A percentile compares a stretch with the other conserved stretches of the same genome.
These are phyloP conservation scores for Agrypnus murinus DNA, from an alignment of 2,888 invertebrate species.

Conservation along the genomic window DNA sequence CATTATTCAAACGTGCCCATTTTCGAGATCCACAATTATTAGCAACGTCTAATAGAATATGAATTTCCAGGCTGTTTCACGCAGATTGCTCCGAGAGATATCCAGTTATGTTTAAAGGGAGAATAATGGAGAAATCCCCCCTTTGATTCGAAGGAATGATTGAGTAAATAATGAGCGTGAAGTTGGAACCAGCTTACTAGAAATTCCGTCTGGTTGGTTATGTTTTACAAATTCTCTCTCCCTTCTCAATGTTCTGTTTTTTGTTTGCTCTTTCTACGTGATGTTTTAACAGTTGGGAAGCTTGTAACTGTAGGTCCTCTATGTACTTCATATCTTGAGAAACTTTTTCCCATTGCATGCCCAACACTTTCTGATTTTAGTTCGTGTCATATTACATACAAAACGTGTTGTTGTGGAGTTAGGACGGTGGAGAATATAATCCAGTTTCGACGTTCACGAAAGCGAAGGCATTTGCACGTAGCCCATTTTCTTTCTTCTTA, in stretches of 20 bases:
- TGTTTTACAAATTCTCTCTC: not conserved
- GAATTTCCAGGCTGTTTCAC: constrained; percentile 20
- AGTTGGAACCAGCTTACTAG: not conserved
- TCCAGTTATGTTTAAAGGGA: constrained; percentile 8
- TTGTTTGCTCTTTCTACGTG: not conserved
- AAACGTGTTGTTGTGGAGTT: constrained; percentile 24
- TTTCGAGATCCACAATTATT: constrained; percentile 37
- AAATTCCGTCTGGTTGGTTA: constrained; percentile 10
- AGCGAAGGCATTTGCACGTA: constrained; percentile 24
- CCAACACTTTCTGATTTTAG: constrained; percentile 9
- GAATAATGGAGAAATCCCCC: constrained; percentile 13
- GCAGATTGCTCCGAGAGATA: constrained; percentile 13
- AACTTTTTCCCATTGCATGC: too few relatives aligned
- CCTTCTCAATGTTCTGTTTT: not conserved
- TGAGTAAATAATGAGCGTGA: constrained; percentile 23
- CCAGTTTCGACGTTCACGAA: constrained; percentile 19
- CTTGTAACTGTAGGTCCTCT: too few relatives aligned
- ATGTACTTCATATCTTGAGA: too few relatives aligned
- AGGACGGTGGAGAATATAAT: constrained; percentile 23
- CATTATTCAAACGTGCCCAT: constrained; percentile 39
- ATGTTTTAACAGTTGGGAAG: too few relatives aligned
- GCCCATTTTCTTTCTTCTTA: constrained; percentile 17
- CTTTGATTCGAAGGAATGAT: not conserved
- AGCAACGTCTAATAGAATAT: constrained; percentile 19
- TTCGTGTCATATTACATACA: constrained; percentile 5